Evolutionary conservation across 2,797 vertebrate species (phyloP).

Genomic region (Picus viridis): DNA sequence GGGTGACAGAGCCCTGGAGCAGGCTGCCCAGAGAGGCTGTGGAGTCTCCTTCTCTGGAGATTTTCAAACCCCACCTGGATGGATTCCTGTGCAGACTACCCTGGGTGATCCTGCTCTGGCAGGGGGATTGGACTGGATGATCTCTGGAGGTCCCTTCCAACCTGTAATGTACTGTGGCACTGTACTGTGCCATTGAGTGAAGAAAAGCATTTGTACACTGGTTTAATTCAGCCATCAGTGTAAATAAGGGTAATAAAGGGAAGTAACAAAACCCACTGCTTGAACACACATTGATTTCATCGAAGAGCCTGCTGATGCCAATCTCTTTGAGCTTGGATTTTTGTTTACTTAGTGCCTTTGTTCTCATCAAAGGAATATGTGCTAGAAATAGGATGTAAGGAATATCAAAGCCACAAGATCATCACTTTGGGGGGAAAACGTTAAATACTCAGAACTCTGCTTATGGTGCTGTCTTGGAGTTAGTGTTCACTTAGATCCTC

Average conservation of each 20-base stretch:
- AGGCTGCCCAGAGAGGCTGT: too few relatives aligned
- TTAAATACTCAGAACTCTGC: background rate
- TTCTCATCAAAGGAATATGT: background rate
- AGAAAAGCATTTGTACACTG: background rate
- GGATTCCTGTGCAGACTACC: too few relatives aligned
- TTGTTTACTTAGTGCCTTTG: background rate
- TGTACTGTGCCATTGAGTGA: background rate
- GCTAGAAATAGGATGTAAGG: background rate
- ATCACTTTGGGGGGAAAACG: background rate
- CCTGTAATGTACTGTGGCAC: too few relatives aligned
- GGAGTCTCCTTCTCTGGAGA: too few relatives aligned
- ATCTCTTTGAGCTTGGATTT: background rate
- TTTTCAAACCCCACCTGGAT: too few relatives aligned
- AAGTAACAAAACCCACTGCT: conserved; percentile 2
- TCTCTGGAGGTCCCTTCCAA: too few relatives aligned
- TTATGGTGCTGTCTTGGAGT: background rate
- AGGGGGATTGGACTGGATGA: too few relatives aligned
- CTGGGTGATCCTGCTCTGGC: too few relatives aligned
- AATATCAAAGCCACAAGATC: background rate
- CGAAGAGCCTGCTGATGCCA: background rate
- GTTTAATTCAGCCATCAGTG: conserved; percentile 25
- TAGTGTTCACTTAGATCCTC: background rate
- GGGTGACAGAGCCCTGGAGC: too few relatives aligned
- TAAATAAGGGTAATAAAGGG: conserved; percentile 13
- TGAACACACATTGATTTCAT: background rate